Conservation (phyloP, 2,888 invertebrate species). For the Arge pagana region DNA sequence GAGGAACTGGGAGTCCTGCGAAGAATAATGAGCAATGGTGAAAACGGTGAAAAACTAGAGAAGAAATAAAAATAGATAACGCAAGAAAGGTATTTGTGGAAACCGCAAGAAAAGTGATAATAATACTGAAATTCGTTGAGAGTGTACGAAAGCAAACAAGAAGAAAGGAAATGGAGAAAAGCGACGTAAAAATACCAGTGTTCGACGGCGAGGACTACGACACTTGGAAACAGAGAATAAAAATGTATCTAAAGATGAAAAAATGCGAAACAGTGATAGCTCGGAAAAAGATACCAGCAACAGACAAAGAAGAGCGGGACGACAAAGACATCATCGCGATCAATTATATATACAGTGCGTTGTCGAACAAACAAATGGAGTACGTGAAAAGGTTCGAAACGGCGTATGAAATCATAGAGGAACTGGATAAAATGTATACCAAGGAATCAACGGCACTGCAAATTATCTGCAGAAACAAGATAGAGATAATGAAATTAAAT, state of each 20-base stretch:
- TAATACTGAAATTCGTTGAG: slow-evolving; percentile 7
- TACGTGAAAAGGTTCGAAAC: slow-evolving; percentile 21
- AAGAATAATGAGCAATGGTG: slow-evolving; percentile 7
- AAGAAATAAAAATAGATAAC: slow-evolving; percentile 4
- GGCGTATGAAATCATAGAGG: slow-evolving; percentile 26
- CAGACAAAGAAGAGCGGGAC: slow-evolving; percentile 13
- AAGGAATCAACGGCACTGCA: slow-evolving; percentile 27
- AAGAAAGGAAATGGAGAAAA: slow-evolving; percentile 7
- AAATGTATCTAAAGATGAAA: slow-evolving; percentile 15
- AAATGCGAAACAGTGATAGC: slow-evolving; percentile 17
- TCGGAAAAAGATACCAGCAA: slow-evolving; percentile 12
- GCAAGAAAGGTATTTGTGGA: slow-evolving; percentile 1
- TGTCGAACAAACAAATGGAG: slow-evolving; percentile 27
- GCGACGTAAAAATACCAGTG: slow-evolving; percentile 6
- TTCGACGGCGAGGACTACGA: slow-evolving; percentile 17
- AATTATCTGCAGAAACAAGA: slow-evolving; percentile 27
- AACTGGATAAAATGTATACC: slow-evolving; percentile 26
- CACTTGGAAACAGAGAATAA: slow-evolving; percentile 22
- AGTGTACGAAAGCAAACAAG: slow-evolving; percentile 5
- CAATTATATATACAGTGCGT: slow-evolving; percentile 21
- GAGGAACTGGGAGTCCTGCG: not conserved
- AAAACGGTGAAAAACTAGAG: not conserved
- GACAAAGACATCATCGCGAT: slow-evolving; percentile 20
- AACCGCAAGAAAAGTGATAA: slow-evolving; percentile 1
- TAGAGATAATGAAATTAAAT: slow-evolving; percentile 27